Evolutionary conservation across 2,113 vertebrate species (phyloP).

Genomic region (Picathartes gymnocephalus): DNA sequence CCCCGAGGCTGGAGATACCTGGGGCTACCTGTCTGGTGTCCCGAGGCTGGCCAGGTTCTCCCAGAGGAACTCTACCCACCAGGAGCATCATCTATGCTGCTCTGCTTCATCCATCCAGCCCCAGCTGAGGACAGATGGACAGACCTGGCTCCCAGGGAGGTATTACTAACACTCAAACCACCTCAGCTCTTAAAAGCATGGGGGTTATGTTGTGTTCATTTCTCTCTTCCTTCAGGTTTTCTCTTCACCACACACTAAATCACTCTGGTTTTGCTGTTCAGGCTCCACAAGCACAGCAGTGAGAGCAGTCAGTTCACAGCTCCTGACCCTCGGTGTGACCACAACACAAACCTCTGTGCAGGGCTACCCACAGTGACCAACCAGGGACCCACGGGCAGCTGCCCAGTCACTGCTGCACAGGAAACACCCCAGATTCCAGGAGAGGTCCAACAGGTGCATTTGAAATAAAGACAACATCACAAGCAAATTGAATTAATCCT

Average conservation of each 20-base stretch:
- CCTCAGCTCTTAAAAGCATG: not conserved
- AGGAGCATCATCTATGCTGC: not conserved
- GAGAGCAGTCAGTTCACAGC: not conserved
- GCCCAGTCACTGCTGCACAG: not conserved
- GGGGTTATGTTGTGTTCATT: not conserved
- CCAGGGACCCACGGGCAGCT: not conserved
- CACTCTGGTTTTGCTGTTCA: not conserved
- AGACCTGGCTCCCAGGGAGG: not conserved
- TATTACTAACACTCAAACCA: not conserved
- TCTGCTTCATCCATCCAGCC: not conserved
- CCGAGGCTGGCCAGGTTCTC: not conserved
- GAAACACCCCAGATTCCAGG: not conserved
- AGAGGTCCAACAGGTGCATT: not conserved
- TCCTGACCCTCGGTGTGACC: not conserved
- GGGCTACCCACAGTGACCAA: fast-evolving
- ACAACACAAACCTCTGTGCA: not conserved
- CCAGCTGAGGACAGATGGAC: fast-evolving
- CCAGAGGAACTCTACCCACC: not conserved
- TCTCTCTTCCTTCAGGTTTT: not conserved
- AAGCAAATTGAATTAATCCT: not conserved
- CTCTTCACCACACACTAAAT: not conserved
- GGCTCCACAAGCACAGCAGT: not conserved
- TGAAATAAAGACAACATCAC: not conserved
- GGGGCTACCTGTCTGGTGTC: not conserved
- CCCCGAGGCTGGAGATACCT: not conserved